Evolutionary conservation across 2,113 vertebrate genomes (phyloP).

Genomic region (Sorex araneus): DNA sequence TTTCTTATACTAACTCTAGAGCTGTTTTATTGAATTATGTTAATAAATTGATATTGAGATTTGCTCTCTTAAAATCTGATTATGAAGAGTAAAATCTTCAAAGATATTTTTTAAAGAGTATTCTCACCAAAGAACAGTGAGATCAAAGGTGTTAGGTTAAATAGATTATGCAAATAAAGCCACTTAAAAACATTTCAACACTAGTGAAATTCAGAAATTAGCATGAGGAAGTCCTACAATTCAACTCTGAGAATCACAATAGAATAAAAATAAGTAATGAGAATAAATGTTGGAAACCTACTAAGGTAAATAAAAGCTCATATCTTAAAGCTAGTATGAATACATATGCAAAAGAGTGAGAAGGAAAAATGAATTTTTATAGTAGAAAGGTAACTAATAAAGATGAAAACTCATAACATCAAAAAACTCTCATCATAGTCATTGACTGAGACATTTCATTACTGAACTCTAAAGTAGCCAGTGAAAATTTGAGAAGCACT

Average conservation of each 20-base stretch:
- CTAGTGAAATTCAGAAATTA: not conserved
- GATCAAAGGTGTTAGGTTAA: not conserved
- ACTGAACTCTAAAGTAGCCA: not conserved
- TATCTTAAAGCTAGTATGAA: not conserved
- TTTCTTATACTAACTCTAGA: not conserved
- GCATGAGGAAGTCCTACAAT: not conserved
- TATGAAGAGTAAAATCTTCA: constrained; percentile 26
- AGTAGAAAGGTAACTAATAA: not conserved
- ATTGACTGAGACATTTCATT: not conserved
- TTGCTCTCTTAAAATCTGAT: constrained; percentile 23
- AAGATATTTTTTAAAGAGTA: not conserved
- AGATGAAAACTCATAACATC: constrained; percentile 2
- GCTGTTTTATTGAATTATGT: not conserved
- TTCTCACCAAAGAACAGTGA: not conserved
- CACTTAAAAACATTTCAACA: not conserved
- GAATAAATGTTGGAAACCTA: not conserved
- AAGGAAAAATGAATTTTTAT: not conserved
- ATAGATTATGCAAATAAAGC: not conserved
- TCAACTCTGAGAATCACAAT: not conserved
- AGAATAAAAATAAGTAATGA: constrained; percentile 17
- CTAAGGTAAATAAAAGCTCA: not conserved
- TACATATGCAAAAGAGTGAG: not conserved
- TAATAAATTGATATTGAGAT: not conserved
- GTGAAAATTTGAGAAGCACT: not conserved
- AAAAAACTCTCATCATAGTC: not conserved